A percentile compares a stretch with the other conserved stretches of the same genome.
Conservation (phyloP, 2,888 invertebrate genomes). For the Hirtodrosophila cameraria region DNA sequence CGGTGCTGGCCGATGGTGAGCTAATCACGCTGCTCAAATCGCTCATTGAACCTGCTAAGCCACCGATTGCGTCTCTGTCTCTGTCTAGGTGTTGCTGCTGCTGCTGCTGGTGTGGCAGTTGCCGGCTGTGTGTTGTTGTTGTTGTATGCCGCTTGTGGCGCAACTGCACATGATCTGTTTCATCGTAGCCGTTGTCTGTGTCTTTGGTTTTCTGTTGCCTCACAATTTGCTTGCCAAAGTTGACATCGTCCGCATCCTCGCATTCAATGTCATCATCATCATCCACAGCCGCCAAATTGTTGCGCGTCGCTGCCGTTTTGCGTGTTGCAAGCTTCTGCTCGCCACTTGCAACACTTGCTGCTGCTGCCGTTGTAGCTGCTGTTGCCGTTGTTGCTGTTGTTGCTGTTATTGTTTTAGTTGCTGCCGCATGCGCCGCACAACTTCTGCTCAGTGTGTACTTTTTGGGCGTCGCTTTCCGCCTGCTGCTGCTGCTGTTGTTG, state of each 20-base stretch:
- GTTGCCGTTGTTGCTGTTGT: background rate
- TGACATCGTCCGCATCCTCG: slow-evolving; percentile 68
- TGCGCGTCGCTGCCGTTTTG: slow-evolving; percentile 65
- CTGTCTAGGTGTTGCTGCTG: slow-evolving; percentile 59
- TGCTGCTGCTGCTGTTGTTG: slow-evolving; percentile 44
- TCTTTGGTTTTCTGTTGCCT: slow-evolving; percentile 57
- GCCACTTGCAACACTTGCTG: slow-evolving; percentile 8
- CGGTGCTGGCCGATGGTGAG: slow-evolving; percentile 81
- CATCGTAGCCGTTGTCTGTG: slow-evolving; percentile 70
- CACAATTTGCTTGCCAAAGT: slow-evolving; percentile 55
- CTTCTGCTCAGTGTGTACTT: slow-evolving; percentile 63
- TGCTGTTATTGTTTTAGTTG: slow-evolving; percentile 19
- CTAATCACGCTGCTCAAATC: slow-evolving; percentile 81
- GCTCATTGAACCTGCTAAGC: slow-evolving; percentile 65
- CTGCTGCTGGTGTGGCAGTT: slow-evolving; percentile 60
- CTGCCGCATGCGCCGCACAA: slow-evolving; percentile 52
- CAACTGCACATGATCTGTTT: slow-evolving; percentile 78
- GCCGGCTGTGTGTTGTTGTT: slow-evolving; percentile 26
- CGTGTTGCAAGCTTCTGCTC: slow-evolving; percentile 30
- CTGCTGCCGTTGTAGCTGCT: slow-evolving; percentile 18
- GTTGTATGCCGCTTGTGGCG: slow-evolving; percentile 68
- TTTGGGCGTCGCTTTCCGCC: slow-evolving; percentile 71
- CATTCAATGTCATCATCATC: slow-evolving; percentile 69
- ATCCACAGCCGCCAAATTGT: slow-evolving; percentile 66
- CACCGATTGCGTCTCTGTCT: slow-evolving; percentile 38